phyloP scores from a whole-genome alignment of 2,888 invertebrate genomes.

The Parthenolecanium corni region DNA sequence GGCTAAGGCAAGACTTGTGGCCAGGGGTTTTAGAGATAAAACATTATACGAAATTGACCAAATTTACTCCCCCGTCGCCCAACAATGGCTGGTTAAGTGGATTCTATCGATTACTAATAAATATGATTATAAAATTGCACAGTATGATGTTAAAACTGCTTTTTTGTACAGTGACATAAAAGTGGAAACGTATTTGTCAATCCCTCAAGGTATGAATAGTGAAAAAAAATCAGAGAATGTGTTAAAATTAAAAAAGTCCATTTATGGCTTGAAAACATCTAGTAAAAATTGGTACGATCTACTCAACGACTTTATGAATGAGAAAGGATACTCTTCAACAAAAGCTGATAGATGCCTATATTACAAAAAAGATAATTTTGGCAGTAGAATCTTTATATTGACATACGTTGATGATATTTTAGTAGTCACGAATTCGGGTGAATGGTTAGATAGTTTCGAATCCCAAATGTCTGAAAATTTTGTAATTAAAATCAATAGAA shows the following conservation, averaged over 20 bases:
- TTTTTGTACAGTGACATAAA: neutral
- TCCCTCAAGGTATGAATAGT: neutral
- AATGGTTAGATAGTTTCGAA: neutral
- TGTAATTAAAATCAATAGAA: neutral
- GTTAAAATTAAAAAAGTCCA: neutral
- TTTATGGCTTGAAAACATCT: neutral
- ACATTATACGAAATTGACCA: neutral
- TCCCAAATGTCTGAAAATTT: neutral
- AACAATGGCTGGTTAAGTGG: neutral
- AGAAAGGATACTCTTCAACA: neutral
- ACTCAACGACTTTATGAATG: neutral
- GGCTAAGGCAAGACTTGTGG: neutral
- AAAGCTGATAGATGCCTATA: neutral
- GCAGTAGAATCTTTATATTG: neutral
- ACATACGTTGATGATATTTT: neutral
- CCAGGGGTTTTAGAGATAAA: neutral
- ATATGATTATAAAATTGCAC: neutral
- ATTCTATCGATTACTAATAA: neutral
- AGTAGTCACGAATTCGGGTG: neutral
- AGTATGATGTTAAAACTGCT: neutral
- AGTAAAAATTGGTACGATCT: neutral
- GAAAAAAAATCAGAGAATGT: neutral
- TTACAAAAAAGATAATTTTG: neutral
- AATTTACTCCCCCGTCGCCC: neutral
- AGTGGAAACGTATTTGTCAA: neutral